Percentiles rank a stretch among this genome's conserved stretches.
Conservation (phyloP, 2,113 vertebrate species). For the Leuciscus idus region DNA sequence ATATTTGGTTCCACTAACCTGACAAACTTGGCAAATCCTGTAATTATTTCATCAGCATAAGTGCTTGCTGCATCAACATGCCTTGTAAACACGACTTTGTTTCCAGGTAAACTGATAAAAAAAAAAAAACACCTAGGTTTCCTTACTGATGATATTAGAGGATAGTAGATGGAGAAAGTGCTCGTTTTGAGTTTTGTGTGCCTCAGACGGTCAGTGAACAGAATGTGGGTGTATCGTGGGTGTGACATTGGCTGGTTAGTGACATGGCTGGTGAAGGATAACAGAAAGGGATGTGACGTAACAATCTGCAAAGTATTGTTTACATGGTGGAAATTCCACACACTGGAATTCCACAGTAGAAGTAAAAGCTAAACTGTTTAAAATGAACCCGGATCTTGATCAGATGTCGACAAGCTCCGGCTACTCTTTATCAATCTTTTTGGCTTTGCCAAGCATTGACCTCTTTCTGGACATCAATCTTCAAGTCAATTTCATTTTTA, state of each 20-base stretch:
- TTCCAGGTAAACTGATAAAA: background rate
- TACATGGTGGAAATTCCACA: background rate
- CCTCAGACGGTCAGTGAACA: background rate
- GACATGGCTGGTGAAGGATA: background rate
- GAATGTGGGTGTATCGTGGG: background rate
- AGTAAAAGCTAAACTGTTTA: too few species aligned
- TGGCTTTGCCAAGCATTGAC: too few species aligned
- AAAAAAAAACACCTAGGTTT: background rate
- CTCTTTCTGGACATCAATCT: too few species aligned
- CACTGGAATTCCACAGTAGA: background rate
- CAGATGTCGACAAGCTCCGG: too few species aligned
- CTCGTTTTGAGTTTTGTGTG: background rate
- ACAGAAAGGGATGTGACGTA: constrained; percentile 1
- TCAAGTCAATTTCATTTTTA: too few species aligned
- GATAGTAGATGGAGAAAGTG: background rate
- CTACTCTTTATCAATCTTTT: too few species aligned
- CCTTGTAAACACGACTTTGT: background rate
- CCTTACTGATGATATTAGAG: background rate
- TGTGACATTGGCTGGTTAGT: background rate
- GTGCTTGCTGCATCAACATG: background rate
- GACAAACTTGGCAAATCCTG: background rate
- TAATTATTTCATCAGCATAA: background rate
- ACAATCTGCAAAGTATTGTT: background rate
- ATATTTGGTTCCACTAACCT: background rate
- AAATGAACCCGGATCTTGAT: too few species aligned